Evolutionary conservation across 2,888 invertebrate genomes (phyloP).

Genomic region (Lingula anatina): DNA sequence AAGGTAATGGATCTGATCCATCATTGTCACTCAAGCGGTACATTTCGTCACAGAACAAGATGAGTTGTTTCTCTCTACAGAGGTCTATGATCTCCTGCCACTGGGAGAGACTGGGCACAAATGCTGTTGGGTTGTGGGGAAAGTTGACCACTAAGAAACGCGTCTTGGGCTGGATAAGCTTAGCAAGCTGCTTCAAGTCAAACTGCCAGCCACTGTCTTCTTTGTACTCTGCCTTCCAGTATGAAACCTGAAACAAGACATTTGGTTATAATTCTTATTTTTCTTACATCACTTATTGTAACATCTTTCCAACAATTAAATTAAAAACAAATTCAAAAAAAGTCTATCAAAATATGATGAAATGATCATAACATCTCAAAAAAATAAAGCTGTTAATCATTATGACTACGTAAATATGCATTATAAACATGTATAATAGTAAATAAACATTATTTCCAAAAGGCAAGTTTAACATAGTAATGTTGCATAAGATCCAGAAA

Average conservation of each 20-base stretch:
- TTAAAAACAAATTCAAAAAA: no score
- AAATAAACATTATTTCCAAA: no score
- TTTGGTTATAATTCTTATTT: no score
- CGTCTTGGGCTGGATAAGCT: constrained; percentile 8
- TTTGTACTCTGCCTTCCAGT: constrained; percentile 8
- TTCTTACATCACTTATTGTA: no score
- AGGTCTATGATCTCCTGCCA: constrained; percentile 10
- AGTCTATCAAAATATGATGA: no score
- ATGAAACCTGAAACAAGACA: constrained; percentile 4
- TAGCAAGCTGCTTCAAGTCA: constrained; percentile 7
- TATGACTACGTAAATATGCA: no score
- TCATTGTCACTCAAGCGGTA: constrained; percentile 13
- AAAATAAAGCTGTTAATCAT: no score
- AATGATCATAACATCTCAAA: no score
- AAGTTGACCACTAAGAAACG: constrained; percentile 18
- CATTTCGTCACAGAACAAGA: constrained; percentile 17
- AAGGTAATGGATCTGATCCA: constrained; percentile 6
- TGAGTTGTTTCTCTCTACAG: constrained; percentile 9
- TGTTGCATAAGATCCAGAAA: no score
- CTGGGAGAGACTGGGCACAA: constrained; percentile 3
- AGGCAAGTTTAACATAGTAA: no score
- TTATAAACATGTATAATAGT: no score
- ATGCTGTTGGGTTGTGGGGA: constrained; percentile 18
- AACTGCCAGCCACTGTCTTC: constrained; percentile 11
- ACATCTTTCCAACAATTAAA: no score